These are phyloP conservation scores for Mesopsocus fuscifrons DNA, from an alignment of 2,888 invertebrate species.

Conservation along the genomic window DNA sequence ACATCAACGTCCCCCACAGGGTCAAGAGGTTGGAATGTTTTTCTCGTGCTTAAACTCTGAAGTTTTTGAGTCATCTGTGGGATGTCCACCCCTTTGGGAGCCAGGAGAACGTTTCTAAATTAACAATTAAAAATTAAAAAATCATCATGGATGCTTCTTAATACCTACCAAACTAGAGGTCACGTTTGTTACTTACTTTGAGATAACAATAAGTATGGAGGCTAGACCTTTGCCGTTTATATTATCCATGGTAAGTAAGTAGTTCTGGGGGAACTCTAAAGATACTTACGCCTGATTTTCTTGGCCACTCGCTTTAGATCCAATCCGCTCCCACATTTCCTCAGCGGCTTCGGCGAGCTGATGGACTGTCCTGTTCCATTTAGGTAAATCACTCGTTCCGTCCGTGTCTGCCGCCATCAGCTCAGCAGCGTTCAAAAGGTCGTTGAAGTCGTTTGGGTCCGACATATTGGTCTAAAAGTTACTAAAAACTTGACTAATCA, in stretches of 20 bases:
- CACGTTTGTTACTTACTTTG: no score
- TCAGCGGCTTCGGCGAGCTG: slow-evolving; percentile 85
- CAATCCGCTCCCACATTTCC: slow-evolving; percentile 70
- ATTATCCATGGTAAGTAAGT: no score
- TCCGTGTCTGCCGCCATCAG: slow-evolving; percentile 78
- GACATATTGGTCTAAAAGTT: no score
- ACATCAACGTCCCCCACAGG: slow-evolving; percentile 83
- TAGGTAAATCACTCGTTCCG: slow-evolving; percentile 48
- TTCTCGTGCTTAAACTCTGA: slow-evolving; percentile 67
- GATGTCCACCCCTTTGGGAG: slow-evolving; percentile 81
- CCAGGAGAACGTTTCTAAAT: slow-evolving; percentile 66
- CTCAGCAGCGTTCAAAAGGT: slow-evolving; percentile 79
- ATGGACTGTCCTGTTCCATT: slow-evolving; percentile 69
- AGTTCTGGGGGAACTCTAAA: not conserved
- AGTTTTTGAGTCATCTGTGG: slow-evolving; percentile 85
- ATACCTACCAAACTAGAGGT: no score
- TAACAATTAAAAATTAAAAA: slow-evolving; percentile 10
- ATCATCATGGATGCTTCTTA: not conserved
- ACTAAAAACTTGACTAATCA: no score
- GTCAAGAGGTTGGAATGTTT: slow-evolving; percentile 76
- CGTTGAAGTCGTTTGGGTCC: slow-evolving; percentile 46
- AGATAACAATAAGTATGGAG: no score
- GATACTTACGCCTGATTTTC: slow-evolving; percentile 77
- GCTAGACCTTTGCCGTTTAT: no score
- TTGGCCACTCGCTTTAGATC: slow-evolving; percentile 58